A percentile compares a stretch with the other conserved stretches of the same genome.
Conservation (phyloP, 2,113 vertebrate genomes). For the Chaetops frenatus region DNA sequence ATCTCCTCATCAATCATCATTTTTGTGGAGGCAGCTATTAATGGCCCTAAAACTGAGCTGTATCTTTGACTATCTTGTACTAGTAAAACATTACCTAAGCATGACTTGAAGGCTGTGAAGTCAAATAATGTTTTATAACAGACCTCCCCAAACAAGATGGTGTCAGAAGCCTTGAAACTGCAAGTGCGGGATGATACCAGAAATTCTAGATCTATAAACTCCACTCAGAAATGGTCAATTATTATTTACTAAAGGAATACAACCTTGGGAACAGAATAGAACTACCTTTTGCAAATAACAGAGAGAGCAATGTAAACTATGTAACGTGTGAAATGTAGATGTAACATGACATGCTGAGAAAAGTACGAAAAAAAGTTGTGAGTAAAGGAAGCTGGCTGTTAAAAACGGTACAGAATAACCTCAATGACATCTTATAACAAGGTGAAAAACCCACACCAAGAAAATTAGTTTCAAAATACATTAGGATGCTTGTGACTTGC, state of each 20-base stretch:
- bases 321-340: not conserved
- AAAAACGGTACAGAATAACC: not conserved
- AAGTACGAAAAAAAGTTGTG: not conserved
- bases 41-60: not conserved
- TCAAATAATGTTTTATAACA: not conserved
- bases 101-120: not conserved
- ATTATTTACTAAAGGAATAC: not conserved
- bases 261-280: not conserved
- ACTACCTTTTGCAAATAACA: not conserved
- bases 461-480: not conserved
- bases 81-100: not conserved
- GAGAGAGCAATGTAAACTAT: not conserved
- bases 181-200: not conserved
- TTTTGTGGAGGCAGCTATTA: not conserved
- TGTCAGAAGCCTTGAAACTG: not conserved
- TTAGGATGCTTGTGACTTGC: not conserved
- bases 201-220: not conserved
- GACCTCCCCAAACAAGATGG: not conserved
- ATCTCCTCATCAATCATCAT: not conserved
- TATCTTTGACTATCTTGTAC: not conserved
- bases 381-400: not conserved
- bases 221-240: not conserved
- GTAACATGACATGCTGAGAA: not conserved
- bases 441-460: rapidly evolving
- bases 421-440: not conserved